Conservation (phyloP, 2,797 vertebrate genomes). For the Parauchenoglanis punctatus region DNA sequence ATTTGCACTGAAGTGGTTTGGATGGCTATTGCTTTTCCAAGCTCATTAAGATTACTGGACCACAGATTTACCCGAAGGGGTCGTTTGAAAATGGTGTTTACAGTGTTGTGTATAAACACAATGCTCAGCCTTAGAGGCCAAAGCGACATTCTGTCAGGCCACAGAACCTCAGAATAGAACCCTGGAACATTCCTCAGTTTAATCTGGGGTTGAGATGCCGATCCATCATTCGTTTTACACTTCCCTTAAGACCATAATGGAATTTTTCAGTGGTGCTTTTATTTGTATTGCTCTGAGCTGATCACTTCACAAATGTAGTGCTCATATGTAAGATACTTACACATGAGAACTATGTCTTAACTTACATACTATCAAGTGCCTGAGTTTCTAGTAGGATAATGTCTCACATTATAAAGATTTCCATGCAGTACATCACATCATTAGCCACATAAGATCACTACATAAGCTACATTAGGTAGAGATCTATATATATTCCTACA, state of each 20-base stretch:
- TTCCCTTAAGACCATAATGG: constrained; percentile 31
- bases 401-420: not conserved
- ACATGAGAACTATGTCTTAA: not conserved
- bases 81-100: constrained; percentile 65
- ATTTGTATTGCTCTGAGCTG: not conserved
- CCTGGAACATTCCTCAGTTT: constrained; percentile 16
- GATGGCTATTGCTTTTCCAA: constrained; percentile 52
- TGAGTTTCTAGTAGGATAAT: not conserved
- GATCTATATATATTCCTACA: not conserved
- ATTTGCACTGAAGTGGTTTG: constrained; percentile 10
- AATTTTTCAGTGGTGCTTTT: not conserved
- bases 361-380: not conserved
- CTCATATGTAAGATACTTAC: not conserved
- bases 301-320: not conserved
- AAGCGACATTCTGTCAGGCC: constrained; percentile 52
- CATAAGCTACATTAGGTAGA: not conserved
- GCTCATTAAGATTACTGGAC: constrained; percentile 50
- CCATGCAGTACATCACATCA: not conserved
- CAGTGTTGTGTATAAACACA: constrained; percentile 66
- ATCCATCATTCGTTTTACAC: constrained; percentile 36
- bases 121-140: constrained; percentile 40
- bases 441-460: not conserved
- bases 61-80: constrained; percentile 65
- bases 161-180: constrained; percentile 61
- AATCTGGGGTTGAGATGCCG: constrained; percentile 37